Base-by-base conservation (phyloP, 2,113 vertebrate species). In the Furnarius figulus region DNA sequence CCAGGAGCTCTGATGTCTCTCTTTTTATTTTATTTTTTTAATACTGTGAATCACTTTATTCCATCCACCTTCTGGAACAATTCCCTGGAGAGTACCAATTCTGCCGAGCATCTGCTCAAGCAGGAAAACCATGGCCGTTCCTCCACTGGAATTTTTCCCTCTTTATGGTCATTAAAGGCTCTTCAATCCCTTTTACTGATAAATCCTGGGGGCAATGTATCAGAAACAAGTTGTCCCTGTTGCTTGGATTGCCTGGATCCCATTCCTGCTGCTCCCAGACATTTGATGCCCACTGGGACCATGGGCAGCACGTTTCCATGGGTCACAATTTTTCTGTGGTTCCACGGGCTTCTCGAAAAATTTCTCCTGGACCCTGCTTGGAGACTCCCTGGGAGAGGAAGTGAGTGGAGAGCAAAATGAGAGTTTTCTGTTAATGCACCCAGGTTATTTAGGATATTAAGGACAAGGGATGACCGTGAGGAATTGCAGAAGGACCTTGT, bases 1-100 rank as follows among this genome's bases (percentile, higher is more conserved):
- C 96, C 97, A 97, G 94, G 89, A 93, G 74, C 76, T 94, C 92
- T 96, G 90, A 97, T 97, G 88, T 96, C 96, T 96, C 82, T 95
- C 87, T 97, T 93, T 93, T 84, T 93, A 84, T 81, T 94, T 95
- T 88, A 85, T 95, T 94, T 96, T 96, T 96, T 97, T 92, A 84
- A 94, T 93, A 72, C 96, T 90, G 37, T 92, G 95, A 93, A 92
- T 95, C 93, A 87, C 77, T 97, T 92, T n/a, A 95, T 93, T 92
- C 95, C 90, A 89, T 96, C 92, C 80, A 97, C 90, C 88, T 96
- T 93, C 88, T 97, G 96, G 90, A 97, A 94, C 70, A 58, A 79
- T 94, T 96, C 95, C 90, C 92, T 46, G 33, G 86, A 95, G 90
- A 85, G 62, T 61, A 90, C 87, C 11, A 55, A 92, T 93, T 94